A percentile compares a stretch with the other conserved stretches of the same genome.
Conservation (phyloP, 2,888 invertebrate genomes). For the Halocaridina rubra region DNA sequence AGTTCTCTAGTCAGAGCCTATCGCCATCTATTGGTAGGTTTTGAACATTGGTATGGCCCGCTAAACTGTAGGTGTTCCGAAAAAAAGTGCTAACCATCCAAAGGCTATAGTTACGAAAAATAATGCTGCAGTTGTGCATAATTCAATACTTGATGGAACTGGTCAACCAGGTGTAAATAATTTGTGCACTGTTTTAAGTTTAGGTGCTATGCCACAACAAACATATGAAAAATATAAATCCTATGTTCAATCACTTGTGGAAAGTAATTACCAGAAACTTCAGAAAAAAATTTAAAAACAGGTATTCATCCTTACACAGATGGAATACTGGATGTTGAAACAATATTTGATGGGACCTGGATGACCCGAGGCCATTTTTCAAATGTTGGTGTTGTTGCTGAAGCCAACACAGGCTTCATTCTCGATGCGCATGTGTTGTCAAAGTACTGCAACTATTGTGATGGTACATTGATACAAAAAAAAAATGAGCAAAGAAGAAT, state of each 20-base stretch:
- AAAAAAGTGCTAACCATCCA: neutral
- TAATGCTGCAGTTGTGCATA: neutral
- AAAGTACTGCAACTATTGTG: neutral
- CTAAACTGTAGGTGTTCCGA: no score
- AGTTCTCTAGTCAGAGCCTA: no score
- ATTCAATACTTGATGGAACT: neutral
- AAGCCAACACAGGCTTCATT: conserved; percentile 1
- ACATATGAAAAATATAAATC: neutral
- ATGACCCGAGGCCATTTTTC: neutral
- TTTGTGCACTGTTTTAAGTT: neutral
- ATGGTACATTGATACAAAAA: neutral
- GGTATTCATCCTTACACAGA: neutral
- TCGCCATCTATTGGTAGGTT: no score
- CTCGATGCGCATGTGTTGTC: neutral
- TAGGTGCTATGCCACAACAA: neutral
- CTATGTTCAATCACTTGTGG: neutral
- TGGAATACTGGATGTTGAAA: neutral
- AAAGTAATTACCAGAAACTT: neutral
- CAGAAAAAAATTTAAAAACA: neutral
- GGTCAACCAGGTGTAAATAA: neutral
- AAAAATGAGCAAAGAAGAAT: neutral
- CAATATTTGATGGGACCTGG: neutral
- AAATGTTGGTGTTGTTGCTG: neutral
- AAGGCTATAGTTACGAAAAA: neutral
- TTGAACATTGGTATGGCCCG: no score